Conservation (phyloP, 2,113 vertebrate genomes). For the Gnathochromis pfefferi region DNA sequence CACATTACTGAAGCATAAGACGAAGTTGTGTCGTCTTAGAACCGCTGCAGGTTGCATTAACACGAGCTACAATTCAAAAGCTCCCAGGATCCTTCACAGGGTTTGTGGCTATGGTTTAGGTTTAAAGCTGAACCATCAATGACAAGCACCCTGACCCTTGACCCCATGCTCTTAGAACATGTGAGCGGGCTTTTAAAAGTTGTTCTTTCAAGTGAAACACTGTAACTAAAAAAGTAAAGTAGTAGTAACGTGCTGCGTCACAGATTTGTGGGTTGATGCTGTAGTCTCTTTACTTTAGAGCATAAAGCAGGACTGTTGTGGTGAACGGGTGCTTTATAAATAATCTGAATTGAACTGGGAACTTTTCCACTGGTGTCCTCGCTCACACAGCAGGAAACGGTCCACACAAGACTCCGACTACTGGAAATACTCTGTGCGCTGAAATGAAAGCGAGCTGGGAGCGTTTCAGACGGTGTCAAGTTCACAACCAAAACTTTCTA, state of each 20-base stretch:
- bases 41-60: background rate
- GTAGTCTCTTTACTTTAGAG: accelerated
- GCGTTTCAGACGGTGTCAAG: background rate
- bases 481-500: background rate
- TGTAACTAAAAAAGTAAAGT: background rate
- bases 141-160: background rate
- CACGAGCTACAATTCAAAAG: background rate
- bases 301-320: background rate
- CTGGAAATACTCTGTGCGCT: background rate
- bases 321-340: background rate
- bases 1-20: background rate
- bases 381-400: background rate
- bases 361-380: background rate
- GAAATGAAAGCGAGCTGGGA: background rate
- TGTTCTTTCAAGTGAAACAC: background rate
- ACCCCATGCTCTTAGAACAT: background rate
- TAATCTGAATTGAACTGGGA: background rate
- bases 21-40: background rate
- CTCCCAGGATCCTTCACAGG: background rate
- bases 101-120: background rate
- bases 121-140: background rate
- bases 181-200: background rate
- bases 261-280: background rate
- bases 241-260: background rate
- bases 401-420: accelerated